phyloP scores from a whole-genome alignment of 2,113 vertebrate genomes.

The Falco punctatus region DNA sequence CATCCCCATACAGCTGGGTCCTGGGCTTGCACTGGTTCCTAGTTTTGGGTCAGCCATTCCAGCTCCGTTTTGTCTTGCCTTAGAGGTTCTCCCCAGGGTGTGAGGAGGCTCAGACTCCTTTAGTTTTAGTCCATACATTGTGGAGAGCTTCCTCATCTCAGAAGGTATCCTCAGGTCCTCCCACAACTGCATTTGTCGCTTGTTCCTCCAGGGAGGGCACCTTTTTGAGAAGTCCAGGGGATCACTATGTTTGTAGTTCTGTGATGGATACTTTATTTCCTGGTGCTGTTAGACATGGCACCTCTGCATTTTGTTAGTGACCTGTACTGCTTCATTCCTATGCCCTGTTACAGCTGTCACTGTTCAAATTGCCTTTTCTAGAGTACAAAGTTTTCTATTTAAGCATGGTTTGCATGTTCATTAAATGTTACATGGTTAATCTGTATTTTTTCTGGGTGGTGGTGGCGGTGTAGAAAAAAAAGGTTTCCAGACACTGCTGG shows the following conservation, averaged over 20 bases:
- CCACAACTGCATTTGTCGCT: background rate
- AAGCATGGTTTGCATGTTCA: background rate
- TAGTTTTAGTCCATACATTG: background rate
- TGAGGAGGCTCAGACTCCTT: background rate
- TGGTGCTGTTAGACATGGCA: background rate
- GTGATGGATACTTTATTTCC: background rate
- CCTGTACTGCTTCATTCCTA: background rate
- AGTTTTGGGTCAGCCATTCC: background rate
- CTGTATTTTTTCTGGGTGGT: background rate
- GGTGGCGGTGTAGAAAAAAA: background rate
- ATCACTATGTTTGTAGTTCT: background rate
- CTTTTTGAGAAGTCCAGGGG: background rate
- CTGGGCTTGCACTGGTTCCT: background rate
- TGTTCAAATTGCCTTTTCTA: background rate
- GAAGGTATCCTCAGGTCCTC: background rate
- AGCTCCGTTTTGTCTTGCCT: background rate
- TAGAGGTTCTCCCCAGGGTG: background rate
- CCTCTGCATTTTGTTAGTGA: background rate
- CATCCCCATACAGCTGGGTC: fast-evolving
- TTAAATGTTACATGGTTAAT: background rate
- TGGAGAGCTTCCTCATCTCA: background rate
- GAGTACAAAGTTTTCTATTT: background rate
- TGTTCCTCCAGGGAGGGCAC: background rate
- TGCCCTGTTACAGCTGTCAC: background rate
- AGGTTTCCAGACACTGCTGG: background rate